Evolutionary conservation across 1,140 invertebrate species (phyloP).

Genomic region (Ceratina australensis): DNA sequence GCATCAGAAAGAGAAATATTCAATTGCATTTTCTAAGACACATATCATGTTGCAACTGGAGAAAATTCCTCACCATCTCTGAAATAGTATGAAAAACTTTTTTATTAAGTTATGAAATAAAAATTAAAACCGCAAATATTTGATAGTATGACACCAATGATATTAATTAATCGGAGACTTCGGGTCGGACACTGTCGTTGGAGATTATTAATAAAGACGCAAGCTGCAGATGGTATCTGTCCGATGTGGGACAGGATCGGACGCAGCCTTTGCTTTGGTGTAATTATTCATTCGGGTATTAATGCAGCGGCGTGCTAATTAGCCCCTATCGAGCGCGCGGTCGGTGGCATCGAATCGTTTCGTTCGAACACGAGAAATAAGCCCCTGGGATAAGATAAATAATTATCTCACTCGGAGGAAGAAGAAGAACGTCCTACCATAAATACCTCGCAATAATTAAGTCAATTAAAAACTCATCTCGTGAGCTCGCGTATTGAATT

Average conservation of each 20-base stretch:
- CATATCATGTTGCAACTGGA: conserved; percentile 25
- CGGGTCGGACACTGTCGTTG: conserved; percentile 75
- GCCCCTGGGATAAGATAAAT: not conserved
- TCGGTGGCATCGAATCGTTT: conserved; percentile 39
- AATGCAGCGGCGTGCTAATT: conserved; percentile 69
- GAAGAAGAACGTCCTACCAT: too few relatives aligned
- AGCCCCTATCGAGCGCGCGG: conserved; percentile 56
- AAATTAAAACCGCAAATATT: not conserved
- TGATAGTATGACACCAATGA: conserved; percentile 59
- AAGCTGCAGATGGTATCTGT: conserved; percentile 56
- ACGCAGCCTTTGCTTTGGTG: conserved; percentile 44
- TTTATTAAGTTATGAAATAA: not conserved
- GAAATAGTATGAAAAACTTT: too few relatives aligned
- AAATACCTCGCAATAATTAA: too few relatives aligned
- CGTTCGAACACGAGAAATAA: not conserved
- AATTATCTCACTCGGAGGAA: too few relatives aligned
- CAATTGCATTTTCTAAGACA: conserved; percentile 1
- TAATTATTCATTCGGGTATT: conserved; percentile 71
- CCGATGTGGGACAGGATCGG: conserved; percentile 68
- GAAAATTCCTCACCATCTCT: too few relatives aligned
- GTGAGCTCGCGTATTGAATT: too few relatives aligned
- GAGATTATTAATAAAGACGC: conserved; percentile 76
- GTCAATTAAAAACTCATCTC: too few relatives aligned
- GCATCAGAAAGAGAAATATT: conserved; percentile 58
- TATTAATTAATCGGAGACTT: conserved; percentile 72